Conservation (phyloP, 2,113 vertebrate genomes). For the Ophiodon elongatus region DNA sequence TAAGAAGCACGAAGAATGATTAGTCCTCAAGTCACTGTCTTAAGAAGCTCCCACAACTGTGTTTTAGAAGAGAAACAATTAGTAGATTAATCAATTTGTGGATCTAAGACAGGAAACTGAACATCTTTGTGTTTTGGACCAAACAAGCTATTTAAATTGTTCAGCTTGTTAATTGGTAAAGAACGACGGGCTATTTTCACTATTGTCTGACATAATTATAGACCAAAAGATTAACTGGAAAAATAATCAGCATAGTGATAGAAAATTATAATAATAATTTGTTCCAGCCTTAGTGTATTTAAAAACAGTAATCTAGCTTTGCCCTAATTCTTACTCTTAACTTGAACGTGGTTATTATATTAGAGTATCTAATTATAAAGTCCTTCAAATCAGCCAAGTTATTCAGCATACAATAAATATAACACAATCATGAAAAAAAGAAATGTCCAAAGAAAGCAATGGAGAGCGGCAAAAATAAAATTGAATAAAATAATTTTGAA, state of each 20-base stretch:
- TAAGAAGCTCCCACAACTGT: not conserved
- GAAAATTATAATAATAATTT: not conserved
- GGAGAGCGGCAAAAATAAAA: not conserved
- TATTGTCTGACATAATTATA: not conserved
- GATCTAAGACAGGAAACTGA: not conserved
- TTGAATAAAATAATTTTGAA: not conserved
- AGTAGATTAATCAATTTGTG: not conserved
- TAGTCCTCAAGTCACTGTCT: not conserved
- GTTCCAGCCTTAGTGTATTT: not conserved
- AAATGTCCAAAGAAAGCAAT: not conserved
- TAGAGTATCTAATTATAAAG: not conserved
- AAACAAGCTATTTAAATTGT: not conserved
- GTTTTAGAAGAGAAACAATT: not conserved
- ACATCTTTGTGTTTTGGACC: not conserved
- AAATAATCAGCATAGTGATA: not conserved
- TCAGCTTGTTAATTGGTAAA: not conserved
- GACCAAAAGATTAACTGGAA: not conserved
- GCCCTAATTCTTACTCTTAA: not conserved
- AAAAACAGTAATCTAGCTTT: not conserved
- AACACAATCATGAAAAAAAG: not conserved
- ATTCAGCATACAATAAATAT: not conserved
- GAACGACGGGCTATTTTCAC: not conserved
- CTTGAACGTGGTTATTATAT: not conserved
- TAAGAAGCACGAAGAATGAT: not conserved
- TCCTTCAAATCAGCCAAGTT: not conserved